A percentile compares a stretch with the other conserved stretches of the same genome.
Conservation (phyloP, 2,888 invertebrate genomes). For the Agrilus cyanescens region DNA sequence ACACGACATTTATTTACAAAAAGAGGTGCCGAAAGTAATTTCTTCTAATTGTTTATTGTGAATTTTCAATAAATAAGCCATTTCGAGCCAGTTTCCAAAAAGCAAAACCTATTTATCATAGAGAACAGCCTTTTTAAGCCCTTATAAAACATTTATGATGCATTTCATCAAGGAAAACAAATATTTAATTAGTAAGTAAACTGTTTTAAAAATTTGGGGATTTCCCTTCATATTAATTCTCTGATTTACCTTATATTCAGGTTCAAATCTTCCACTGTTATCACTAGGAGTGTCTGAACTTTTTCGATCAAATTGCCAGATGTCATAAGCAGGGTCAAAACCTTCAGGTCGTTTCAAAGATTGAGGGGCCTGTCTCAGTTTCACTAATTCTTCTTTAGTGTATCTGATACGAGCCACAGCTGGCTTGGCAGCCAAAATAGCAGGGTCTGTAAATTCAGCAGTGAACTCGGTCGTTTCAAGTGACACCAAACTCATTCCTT, state of each 20-base stretch:
- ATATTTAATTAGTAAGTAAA: no score
- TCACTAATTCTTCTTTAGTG: conserved; percentile 59
- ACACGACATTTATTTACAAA: no score
- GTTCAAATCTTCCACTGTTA: conserved; percentile 43
- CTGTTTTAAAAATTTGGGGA: neutral
- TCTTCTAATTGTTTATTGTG: no score
- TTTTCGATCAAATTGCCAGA: conserved; percentile 44
- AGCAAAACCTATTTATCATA: no score
- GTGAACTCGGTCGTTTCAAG: conserved; percentile 24
- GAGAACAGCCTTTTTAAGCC: no score
- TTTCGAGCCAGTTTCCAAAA: no score
- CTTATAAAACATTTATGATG: no score
- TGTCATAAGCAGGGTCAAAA: conserved; percentile 44
- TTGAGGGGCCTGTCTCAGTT: conserved; percentile 55
- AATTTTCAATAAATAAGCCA: no score
- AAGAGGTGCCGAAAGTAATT: no score
- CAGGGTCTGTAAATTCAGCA: conserved; percentile 37
- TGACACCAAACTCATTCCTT: conserved; percentile 37
- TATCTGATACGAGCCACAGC: conserved; percentile 40
- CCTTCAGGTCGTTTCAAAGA: conserved; percentile 63
- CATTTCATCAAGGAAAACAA: no score
- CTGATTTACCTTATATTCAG: conserved; percentile 19
- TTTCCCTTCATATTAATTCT: no score
- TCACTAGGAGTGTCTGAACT: conserved; percentile 51
- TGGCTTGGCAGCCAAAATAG: conserved; percentile 45